Percentiles rank a stretch among this genome's conserved stretches.
Evolutionary conservation across 1,140 invertebrate species (phyloP).

Genomic region (Thrips palmi): DNA sequence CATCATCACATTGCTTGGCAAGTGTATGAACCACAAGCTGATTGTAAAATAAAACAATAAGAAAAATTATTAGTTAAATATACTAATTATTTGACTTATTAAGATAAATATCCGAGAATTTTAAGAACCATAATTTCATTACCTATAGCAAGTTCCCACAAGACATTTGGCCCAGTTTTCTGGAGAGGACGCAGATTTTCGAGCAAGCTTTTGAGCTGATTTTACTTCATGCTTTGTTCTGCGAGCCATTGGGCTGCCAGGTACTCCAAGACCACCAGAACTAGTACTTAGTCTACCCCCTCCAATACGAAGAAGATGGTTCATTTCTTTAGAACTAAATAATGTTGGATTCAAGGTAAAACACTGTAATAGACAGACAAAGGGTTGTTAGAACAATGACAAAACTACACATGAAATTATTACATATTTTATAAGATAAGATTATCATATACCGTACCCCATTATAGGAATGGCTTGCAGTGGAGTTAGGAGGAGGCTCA

Average conservation of each 20-base stretch:
- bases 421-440: constrained; percentile 7
- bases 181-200: constrained; percentile 46
- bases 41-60: constrained; percentile 18
- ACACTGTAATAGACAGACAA: constrained; percentile 22
- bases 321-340: constrained; percentile 27
- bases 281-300: constrained; percentile 10
- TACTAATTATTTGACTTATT: constrained; percentile 7
- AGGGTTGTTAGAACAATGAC: constrained; percentile 17
- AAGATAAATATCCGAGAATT: constrained; percentile 20
- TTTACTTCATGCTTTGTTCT: constrained; percentile 91
- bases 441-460: constrained; percentile 14
- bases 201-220: constrained; percentile 72
- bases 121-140: constrained; percentile 2
- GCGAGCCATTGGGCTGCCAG: constrained; percentile 76
- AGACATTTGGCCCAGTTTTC: constrained; percentile 84
- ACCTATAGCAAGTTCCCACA: constrained; percentile 60
- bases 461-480: constrained; percentile 23
- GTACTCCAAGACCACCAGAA: constrained; percentile 20
- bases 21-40: constrained; percentile 93
- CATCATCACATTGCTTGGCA: constrained; percentile 55
- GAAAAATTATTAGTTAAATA: constrained; percentile 2
- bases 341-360: constrained; percentile 34
- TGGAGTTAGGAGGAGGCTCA: constrained; percentile 46
- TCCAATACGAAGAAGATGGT: constrained; percentile 16
- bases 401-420: constrained; percentile 1